These are phyloP conservation scores for Bungarus multicinctus DNA, from an alignment of 2,113 vertebrate species.

Conservation along the genomic window DNA sequence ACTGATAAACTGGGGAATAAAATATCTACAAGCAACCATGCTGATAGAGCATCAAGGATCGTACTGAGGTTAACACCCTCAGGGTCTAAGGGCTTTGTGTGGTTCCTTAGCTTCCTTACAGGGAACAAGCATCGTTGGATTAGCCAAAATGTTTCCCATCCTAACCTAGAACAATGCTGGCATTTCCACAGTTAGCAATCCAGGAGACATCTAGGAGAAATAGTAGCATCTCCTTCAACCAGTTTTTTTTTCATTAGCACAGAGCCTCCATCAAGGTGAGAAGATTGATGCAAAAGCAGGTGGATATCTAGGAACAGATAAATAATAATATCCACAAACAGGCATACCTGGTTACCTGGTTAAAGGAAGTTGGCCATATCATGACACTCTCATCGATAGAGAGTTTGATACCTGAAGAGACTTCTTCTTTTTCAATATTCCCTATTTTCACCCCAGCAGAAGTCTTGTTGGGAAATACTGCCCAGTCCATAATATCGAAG, in stretches of 20 bases:
- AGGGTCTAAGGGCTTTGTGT: not conserved
- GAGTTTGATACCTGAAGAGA: not conserved
- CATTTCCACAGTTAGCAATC: not conserved
- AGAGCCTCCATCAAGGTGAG: not conserved
- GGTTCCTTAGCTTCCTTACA: not conserved
- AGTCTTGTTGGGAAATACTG: no score
- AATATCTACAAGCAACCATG: not conserved
- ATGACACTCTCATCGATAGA: not conserved
- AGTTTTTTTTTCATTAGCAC: not conserved
- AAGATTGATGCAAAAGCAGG: not conserved
- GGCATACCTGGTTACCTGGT: not conserved
- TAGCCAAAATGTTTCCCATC: not conserved
- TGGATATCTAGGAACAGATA: not conserved
- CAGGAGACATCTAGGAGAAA: no score
- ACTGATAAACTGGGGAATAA: no score
- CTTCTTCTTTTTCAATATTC: not conserved
- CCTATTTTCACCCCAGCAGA: not conserved
- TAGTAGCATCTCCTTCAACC: not conserved
- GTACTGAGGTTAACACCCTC: not conserved
- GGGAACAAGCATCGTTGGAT: not conserved
- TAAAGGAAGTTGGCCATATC: not conserved
- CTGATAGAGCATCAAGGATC: not conserved
- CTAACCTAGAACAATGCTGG: not conserved
- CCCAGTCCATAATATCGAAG: no score
- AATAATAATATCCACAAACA: not conserved